Base-by-base conservation (phyloP, 2,113 vertebrate genomes). In the Loxodonta africana region DNA sequence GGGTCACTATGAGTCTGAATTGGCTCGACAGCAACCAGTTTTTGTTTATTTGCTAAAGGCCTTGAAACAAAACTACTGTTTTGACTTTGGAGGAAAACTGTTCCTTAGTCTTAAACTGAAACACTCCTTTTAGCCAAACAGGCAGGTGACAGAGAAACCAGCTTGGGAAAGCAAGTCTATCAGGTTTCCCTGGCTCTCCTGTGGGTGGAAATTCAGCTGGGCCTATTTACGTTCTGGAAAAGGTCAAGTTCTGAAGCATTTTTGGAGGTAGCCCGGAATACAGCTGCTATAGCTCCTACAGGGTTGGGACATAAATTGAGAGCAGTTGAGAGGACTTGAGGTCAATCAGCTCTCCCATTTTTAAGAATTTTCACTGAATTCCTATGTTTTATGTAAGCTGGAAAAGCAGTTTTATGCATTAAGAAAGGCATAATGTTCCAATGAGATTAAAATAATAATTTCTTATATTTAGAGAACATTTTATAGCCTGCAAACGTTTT, bases 221-320 rank as follows among this genome's bases (percentile, higher is more conserved):
- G 83, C 21, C 53, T 97, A 80, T 95, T 93, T 78, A 91, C n/a
- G 88, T 65, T 96, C 73, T 92, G 60, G 46, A 95, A 93, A 96
- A 93, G 74, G 90, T 95, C 67, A 96, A 87, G 77, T 71, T 93
- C 74, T 88, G 12, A 93, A 82, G 82, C 44, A 82, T 48, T 91
- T 88, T 37, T 41, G n/a, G 74, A 96, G 28, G 57, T 44, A 15
- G n/a, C 5, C 5, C 28, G 91, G 60, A 91, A 89, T 41, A 81
- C 62, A 91, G 41, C 44, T 0, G 10, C 30, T 81, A 33, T 48
- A 63, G 30, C 20, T 69, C 67, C 37, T 26, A 83, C 6, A 86
- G 65, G 9, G 41, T 57, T 85, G 23, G 76, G 37, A 80, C 46
- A 83, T n/a, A 95, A 30, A 80, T 1, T 41, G 14, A 60, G 7